Base-by-base conservation (phyloP, 2,113 vertebrate species). In the Solea senegalensis region DNA sequence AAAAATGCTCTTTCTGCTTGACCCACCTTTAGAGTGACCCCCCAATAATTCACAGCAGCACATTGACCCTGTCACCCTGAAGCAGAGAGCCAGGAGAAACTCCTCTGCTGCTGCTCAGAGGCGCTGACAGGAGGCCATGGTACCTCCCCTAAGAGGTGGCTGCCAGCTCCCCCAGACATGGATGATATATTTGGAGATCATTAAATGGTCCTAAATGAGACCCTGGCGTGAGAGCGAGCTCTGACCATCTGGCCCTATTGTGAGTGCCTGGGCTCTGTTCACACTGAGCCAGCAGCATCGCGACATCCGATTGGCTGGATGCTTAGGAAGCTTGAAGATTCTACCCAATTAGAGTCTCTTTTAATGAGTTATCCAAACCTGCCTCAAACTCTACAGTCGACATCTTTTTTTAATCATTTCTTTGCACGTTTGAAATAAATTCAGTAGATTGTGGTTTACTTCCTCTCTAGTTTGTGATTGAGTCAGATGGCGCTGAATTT, bases 131-230 rank as follows among this genome's bases (percentile, higher is more conserved):
- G 80, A 86, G 74, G 65, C 69, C 83, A 43, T 76, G 78, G 76
- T 79, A 67, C 83, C 76, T 80, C 84, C 85, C 82, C 83, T 73
- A 64, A 77, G 65, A 86, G 64, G 44, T 70, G 63, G 60, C 76
- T 82, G 91, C 90, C 86, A 88, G 85, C 79, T 79, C 79, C 81
- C 71, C 63, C 85, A 91, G 89, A 91, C 90, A 85, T 77, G 77
- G 80, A 85, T 88, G 87, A 91, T 90, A 76, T 88, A 92, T 91
- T 88, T 92, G 86, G 83, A 87, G 86, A 92, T 90, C 86, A 89
- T 91, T 92, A 91, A 92, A 90, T 88, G 91, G 84, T 83, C 90
- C 90, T 92, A 92, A 92, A 91, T 83, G 89, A 90, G 91, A 90
- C 85, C 89, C 90, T 90, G 90, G 91, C 83, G 90, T 91, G 91